Evolutionary conservation across 1,140 invertebrate species (phyloP).

Genomic region (Hycleus cichorii): DNA sequence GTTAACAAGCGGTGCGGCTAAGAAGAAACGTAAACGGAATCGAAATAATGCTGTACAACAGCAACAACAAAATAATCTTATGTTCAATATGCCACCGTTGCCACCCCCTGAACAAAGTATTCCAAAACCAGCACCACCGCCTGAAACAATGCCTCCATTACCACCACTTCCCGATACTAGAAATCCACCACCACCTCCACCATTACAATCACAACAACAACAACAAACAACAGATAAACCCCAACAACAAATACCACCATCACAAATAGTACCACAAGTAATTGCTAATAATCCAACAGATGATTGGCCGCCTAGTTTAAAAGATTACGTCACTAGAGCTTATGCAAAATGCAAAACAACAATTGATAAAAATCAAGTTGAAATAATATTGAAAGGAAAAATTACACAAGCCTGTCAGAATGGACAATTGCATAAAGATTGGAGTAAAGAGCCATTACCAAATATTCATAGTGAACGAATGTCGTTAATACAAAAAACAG

Average conservation of each 20-base stretch:
- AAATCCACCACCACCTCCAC: slow-evolving; percentile 44
- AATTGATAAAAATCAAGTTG: slow-evolving; percentile 84
- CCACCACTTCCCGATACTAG: slow-evolving; percentile 44
- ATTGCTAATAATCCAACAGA: slow-evolving; percentile 41
- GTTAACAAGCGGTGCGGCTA: slow-evolving; percentile 50
- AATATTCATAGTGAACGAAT: slow-evolving; percentile 69
- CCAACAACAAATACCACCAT: background rate
- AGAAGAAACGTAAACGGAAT: slow-evolving; percentile 67
- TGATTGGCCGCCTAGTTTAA: slow-evolving; percentile 65
- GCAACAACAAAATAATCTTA: slow-evolving; percentile 27
- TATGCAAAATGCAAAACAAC: slow-evolving; percentile 82
- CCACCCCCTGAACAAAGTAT: slow-evolving; percentile 44
- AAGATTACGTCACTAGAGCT: slow-evolving; percentile 83
- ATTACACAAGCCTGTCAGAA: slow-evolving; percentile 81
- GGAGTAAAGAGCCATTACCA: slow-evolving; percentile 85
- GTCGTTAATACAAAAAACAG: slow-evolving; percentile 45
- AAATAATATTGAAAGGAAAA: slow-evolving; percentile 88
- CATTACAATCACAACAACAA: slow-evolving; percentile 9
- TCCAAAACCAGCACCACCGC: slow-evolving; percentile 38
- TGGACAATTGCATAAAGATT: slow-evolving; percentile 80
- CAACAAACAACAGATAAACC: slow-evolving; percentile 21
- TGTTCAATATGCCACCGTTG: slow-evolving; percentile 48
- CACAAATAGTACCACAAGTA: background rate
- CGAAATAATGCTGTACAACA: slow-evolving; percentile 53
- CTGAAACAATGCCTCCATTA: slow-evolving; percentile 44